Evolutionary conservation across 2,113 vertebrate species (phyloP).

Genomic region (Baryphthengus martii): DNA sequence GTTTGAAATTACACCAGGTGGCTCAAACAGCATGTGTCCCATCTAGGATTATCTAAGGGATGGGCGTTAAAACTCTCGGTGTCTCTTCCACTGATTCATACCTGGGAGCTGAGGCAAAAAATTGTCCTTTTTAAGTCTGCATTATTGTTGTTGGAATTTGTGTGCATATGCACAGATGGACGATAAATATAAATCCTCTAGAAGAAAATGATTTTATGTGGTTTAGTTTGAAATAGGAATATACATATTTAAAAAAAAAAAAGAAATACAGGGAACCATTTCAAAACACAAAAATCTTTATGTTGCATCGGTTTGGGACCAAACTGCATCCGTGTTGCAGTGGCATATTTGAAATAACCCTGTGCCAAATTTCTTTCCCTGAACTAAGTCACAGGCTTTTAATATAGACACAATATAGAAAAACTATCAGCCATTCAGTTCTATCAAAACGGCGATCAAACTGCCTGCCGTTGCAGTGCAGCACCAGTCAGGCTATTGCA

Average conservation of each 20-base stretch:
- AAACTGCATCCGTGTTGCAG: not conserved
- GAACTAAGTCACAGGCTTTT: not conserved
- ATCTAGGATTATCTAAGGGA: not conserved
- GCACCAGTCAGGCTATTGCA: not conserved
- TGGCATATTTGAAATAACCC: not conserved
- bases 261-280: not conserved
- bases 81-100: not conserved
- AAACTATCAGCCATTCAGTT: not conserved
- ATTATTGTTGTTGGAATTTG: not conserved
- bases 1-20: not conserved
- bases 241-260: not conserved
- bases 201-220: not conserved
- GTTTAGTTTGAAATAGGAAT: not conserved
- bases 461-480: not conserved
- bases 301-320: not conserved
- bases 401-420: not conserved
- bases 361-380: not conserved
- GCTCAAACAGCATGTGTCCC: not conserved
- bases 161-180: not conserved
- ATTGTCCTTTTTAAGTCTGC: not conserved
- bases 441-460: not conserved
- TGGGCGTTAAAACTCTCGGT: not conserved
- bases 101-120: not conserved
- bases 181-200: not conserved
- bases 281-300: not conserved